Conservation (phyloP, 2,888 invertebrate genomes). For the Brachynemurus nebulosus region DNA sequence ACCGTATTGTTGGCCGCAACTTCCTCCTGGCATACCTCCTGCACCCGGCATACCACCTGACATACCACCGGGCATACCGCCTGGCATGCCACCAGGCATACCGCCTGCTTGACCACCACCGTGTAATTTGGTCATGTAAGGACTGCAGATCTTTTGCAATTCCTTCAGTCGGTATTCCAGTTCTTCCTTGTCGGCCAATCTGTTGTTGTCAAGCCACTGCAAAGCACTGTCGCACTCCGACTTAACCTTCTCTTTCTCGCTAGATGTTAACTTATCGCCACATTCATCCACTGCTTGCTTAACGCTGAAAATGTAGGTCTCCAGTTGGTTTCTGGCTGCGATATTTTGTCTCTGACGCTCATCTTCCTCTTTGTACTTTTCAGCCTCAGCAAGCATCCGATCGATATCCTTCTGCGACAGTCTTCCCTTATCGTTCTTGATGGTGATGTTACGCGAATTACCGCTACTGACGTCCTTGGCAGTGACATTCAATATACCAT, state of each 20-base stretch:
- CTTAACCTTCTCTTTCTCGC: slow-evolving; percentile 53
- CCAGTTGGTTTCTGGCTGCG: slow-evolving; percentile 59
- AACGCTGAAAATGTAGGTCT: slow-evolving; percentile 57
- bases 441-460: slow-evolving; percentile 66
- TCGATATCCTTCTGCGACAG: slow-evolving; percentile 79
- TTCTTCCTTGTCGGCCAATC: slow-evolving; percentile 63
- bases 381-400: slow-evolving; percentile 68
- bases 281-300: slow-evolving; percentile 54
- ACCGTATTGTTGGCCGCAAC: slow-evolving; percentile 21
- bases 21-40: too few species aligned
- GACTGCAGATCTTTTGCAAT: slow-evolving; percentile 58
- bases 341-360: slow-evolving; percentile 54
- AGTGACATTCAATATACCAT: slow-evolving; percentile 72
- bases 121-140: slow-evolving; percentile 74
- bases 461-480: slow-evolving; percentile 64
- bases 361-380: slow-evolving; percentile 63
- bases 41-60: slow-evolving; percentile 18
- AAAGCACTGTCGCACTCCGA: slow-evolving; percentile 57
- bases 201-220: slow-evolving; percentile 68
- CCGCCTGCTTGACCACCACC: slow-evolving; percentile 18
- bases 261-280: slow-evolving; percentile 49
- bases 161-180: slow-evolving; percentile 64
- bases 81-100: slow-evolving; percentile 22
- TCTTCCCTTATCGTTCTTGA: slow-evolving; percentile 76
- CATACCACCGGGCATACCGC: slow-evolving; percentile 27